Evolutionary conservation across 2,113 vertebrate species (phyloP), one percentile per base, ranked within the genome.

Genomic region (Trichomycterus rosablanca): DNA sequence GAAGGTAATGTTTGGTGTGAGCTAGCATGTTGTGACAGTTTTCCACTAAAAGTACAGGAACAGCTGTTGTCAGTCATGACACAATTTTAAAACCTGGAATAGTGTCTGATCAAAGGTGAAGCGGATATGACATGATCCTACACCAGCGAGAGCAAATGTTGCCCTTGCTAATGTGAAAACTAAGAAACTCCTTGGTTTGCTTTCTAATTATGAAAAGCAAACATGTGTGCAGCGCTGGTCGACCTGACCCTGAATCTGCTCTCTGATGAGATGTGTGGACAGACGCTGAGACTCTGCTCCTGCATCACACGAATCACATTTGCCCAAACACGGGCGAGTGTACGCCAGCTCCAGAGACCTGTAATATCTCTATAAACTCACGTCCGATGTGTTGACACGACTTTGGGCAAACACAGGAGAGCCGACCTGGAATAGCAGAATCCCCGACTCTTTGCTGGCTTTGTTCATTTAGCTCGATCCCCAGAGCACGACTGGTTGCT

Each of bases 171-270:
- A 66, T 71, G 51, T 72, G 50, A 67, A 79, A 77, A 68, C 73
- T 75, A 73, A 77, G 68, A 82, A 74, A 71, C 73, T 70, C 67
- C 75, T 68, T 57, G 57, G 78, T 84, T 84, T 83, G 81, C 73
- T 76, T 80, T 85, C 84, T 83, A 80, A 81, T 81, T 82, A 89
- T 88, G 80, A 86, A 88, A 88, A 76, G 72, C 81, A 86, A 88
- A 86, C 85, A 85, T 8, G 70, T 72, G 75, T 72, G 69, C 60
- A 22, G 75, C 64, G 76, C 82, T 83, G n/a, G n/a, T n/a, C n/a
- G 81, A 76, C 68, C 73, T 82, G 81, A 86, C 83, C 81, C 70
- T 72, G 74, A 74, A 77, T 70, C 61, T 0, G 42, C 8, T 35
- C 22, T 26, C 69, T 81, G 81, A 84, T 81, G 77, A 83, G 61